These are phyloP conservation scores for Lerema accius DNA, from an alignment of 1,140 invertebrate genomes.

Conservation along the genomic window DNA sequence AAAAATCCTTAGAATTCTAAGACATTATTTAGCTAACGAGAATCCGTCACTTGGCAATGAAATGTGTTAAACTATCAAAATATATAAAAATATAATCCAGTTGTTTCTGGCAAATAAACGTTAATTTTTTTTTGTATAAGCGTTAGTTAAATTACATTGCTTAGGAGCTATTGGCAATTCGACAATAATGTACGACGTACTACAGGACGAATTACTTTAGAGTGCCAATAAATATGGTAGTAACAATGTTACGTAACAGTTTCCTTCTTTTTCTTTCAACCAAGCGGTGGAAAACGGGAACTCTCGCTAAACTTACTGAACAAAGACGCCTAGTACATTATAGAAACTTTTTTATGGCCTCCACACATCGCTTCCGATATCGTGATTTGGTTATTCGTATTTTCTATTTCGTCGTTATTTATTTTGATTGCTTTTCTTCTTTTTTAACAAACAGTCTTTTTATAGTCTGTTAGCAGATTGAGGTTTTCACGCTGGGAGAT, in stretches of 20 bases:
- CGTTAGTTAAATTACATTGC: too few relatives aligned
- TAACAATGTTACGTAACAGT: background rate
- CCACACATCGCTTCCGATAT: conserved; percentile 18
- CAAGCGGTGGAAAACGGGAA: conserved; percentile 1
- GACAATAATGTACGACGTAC: too few relatives aligned
- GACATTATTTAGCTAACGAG: too few relatives aligned
- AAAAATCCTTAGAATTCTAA: too few relatives aligned
- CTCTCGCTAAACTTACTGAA: conserved; percentile 4
- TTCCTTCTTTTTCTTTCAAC: background rate
- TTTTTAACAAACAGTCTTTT: conserved; percentile 4
- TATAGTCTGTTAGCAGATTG: background rate
- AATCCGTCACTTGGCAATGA: too few relatives aligned
- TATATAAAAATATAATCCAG: too few relatives aligned
- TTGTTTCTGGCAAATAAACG: too few relatives aligned
- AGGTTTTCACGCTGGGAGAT: too few relatives aligned
- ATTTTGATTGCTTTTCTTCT: conserved; percentile 16
- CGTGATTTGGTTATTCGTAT: conserved; percentile 18
- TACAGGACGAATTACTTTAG: too few relatives aligned
- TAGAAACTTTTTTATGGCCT: conserved; percentile 26
- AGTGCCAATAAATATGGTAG: background rate
- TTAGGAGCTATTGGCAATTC: too few relatives aligned
- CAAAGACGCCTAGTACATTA: conserved; percentile 21
- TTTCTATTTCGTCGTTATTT: conserved; percentile 12
- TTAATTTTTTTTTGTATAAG: too few relatives aligned
- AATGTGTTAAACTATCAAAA: too few relatives aligned